Evolutionary conservation across 1,140 invertebrate genomes (phyloP).

Genomic region (Cotesia glomerata): DNA sequence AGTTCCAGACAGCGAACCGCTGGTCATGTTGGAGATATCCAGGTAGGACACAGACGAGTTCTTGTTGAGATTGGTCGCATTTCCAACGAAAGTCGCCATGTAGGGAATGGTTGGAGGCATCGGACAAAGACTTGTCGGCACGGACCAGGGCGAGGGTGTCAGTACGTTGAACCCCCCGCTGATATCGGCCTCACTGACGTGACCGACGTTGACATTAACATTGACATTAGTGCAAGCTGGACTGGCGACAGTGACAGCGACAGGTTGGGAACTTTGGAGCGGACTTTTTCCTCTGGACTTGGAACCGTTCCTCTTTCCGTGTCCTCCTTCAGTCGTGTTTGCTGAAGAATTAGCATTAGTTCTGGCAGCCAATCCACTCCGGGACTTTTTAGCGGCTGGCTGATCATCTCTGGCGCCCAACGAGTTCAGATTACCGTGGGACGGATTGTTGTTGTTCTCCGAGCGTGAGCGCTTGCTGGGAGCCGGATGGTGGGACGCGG

Average conservation of each 20-base stretch:
- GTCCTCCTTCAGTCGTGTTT: too few relatives aligned
- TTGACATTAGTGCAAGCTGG: not conserved
- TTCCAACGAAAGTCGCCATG: conserved; percentile 61
- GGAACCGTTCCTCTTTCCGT: not conserved
- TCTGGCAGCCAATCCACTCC: conserved; percentile 32
- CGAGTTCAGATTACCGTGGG: conserved; percentile 61
- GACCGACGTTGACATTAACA: not conserved
- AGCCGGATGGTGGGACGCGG: conserved; percentile 38
- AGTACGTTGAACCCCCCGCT: conserved; percentile 35
- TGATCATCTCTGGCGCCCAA: conserved; percentile 46
- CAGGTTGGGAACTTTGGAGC: conserved; percentile 28
- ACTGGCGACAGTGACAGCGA: conserved; percentile 26
- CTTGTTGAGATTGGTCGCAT: conserved; percentile 58
- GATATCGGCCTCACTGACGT: conserved; percentile 18
- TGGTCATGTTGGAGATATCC: conserved; percentile 63
- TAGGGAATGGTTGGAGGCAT: conserved; percentile 56
- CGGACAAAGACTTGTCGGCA: conserved; percentile 48
- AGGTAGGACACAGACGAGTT: conserved; percentile 63
- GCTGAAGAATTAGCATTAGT: not conserved
- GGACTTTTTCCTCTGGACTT: conserved; percentile 29
- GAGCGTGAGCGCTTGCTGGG: conserved; percentile 57
- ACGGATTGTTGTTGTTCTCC: conserved; percentile 62
- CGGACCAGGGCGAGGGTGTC: conserved; percentile 46
- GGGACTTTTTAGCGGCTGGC: conserved; percentile 56
- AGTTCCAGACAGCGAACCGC: conserved; percentile 52